Evolutionary conservation across 2,888 invertebrate genomes (phyloP), one percentile per base, ranked within the genome.

Genomic region (Rugalucina vietnamica): DNA sequence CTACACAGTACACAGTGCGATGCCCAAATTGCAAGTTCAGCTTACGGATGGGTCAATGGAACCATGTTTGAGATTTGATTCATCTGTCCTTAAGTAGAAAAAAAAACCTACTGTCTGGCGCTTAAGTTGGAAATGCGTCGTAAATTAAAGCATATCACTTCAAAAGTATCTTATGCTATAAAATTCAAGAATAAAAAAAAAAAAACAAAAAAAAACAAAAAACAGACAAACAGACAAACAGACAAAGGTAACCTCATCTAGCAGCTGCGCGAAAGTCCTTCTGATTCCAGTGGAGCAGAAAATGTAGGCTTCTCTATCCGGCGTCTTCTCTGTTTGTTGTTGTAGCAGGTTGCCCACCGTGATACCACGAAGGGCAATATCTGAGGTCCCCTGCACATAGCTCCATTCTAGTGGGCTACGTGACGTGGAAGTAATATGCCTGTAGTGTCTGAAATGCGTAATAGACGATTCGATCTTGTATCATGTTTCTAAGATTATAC

Each of bases 291-390:
- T 89, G 14, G 90, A 72, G 49, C 75, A 84, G 83, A 94, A 94
- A 2, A 94, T 90, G 12, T 92, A 84, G 5, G 94, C 94, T 49
- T 92, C 93, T 83, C 90, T 92, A 76, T 94, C 93, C 5, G 94
- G 93, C 36, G 85, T 82, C 32, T 84, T 85, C 70, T 94, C 93
- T 14, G 89, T 91, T 27, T 86, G 87, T 37, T 90, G 76, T 77
- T 94, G 92, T 24, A 95, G 86, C 34, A 90, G 82, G 76, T 92
- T 88, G 21, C 95, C 94, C 27, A 94, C 91, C 0, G 95, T 95
- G 8, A 87, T 79, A 2, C 94, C 94, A 18, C 92, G 72, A 39
- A 95, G 82, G 1, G 93, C 92, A 18, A 87, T 69, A 1, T 90
- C 85, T 4, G 90, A 82, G 0, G 89, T 79, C 0, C 94, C 94